Conservation (phyloP, 2,888 invertebrate species). For the Melieria picta region DNA sequence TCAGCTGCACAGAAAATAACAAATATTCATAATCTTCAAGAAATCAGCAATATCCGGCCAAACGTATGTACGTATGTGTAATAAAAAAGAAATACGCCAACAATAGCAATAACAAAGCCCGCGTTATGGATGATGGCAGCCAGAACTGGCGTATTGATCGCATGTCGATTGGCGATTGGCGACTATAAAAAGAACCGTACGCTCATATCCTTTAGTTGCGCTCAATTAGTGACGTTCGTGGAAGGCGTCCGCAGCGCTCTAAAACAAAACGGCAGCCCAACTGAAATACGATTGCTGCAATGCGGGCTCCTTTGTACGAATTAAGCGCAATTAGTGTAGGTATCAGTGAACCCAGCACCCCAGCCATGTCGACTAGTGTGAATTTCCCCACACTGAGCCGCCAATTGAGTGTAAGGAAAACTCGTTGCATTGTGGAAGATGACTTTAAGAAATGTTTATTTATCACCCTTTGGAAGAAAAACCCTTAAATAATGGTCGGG, state of each 20-base stretch:
- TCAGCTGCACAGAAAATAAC: background rate
- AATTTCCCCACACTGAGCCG: background rate
- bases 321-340: conserved; percentile 29
- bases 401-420: no score
- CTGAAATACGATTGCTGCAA: background rate
- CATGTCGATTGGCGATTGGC: conserved; percentile 22
- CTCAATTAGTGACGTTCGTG: background rate
- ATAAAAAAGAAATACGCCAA: background rate
- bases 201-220: background rate
- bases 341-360: conserved; percentile 12
- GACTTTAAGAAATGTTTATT: background rate
- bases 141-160: background rate
- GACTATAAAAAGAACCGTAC: no score
- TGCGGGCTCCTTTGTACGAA: conserved; percentile 27
- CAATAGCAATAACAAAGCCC: background rate
- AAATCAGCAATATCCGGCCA: conserved; percentile 34
- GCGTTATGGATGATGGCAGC: conserved; percentile 11
- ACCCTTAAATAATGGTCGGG: no score
- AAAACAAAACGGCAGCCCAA: conserved; percentile 42
- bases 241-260: conserved; percentile 12
- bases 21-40: conserved; percentile 27
- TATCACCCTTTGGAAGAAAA: no score
- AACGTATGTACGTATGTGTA: conserved; percentile 17
- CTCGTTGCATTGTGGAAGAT: background rate
- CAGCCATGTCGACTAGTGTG: background rate